phyloP scores from a whole-genome alignment of 2,113 vertebrate species.

The Dicerorhinus sumatrensis region DNA sequence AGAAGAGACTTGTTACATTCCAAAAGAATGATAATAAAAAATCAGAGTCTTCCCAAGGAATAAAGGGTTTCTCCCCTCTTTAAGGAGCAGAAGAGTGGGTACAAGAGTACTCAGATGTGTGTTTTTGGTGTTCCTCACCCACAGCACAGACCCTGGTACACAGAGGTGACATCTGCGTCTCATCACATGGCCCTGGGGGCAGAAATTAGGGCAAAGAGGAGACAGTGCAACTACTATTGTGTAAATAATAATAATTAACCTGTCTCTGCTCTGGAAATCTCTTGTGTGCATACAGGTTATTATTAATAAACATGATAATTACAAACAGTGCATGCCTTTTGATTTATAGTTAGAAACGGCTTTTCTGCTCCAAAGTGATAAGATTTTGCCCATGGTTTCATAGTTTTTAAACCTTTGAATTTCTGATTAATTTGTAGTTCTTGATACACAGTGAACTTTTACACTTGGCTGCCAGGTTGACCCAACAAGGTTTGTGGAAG shows the following conservation, averaged over 20 bases:
- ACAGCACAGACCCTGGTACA: fast-evolving
- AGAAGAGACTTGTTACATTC: background rate
- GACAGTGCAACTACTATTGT: background rate
- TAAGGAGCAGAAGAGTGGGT: background rate
- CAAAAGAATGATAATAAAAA: background rate
- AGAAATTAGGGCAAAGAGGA: background rate
- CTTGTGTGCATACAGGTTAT: background rate
- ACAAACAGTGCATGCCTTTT: background rate
- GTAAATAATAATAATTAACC: background rate
- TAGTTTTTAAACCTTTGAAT: background rate
- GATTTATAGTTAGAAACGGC: background rate
- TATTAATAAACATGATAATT: background rate
- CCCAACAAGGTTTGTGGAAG: background rate
- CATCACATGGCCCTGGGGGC: background rate
- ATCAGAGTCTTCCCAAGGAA: background rate
- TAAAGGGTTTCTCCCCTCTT: background rate
- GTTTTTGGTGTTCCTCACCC: background rate
- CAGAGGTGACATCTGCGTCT: background rate
- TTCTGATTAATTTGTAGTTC: background rate
- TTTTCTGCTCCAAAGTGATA: background rate
- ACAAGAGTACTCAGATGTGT: background rate
- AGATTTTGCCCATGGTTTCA: background rate
- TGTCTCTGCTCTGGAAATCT: background rate
- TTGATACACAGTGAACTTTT: background rate
- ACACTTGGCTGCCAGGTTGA: background rate